Percentiles rank a stretch among this genome's conserved stretches.
Evolutionary conservation across 30 jellyfish, hydroid and myxozoan genomes (phyloP).

Genomic region (Aurelia coerulea): DNA sequence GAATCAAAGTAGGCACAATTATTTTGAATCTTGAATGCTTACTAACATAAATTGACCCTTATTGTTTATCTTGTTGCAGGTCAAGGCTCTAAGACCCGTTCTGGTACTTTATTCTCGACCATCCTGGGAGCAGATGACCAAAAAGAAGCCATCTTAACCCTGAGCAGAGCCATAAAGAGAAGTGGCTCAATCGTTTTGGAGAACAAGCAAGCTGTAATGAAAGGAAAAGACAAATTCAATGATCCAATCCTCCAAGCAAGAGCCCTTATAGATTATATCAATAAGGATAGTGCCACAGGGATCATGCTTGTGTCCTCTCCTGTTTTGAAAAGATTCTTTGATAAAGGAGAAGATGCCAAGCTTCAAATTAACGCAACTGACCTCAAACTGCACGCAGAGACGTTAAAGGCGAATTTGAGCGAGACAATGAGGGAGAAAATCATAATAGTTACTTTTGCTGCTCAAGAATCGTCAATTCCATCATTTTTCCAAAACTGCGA

Average conservation of each 20-base stretch:
- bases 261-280: conserved; percentile 3
- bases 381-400: not conserved
- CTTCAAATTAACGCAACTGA: conserved; percentile 17
- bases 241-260: conserved; percentile 3
- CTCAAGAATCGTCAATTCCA: not conserved
- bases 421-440: conserved; percentile 2
- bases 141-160: not conserved
- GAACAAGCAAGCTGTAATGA: conserved; percentile 1
- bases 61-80: no score
- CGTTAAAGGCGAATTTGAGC: not conserved
- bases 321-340: conserved; percentile 8
- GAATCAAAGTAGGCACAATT: no score
- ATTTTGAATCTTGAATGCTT: no score
- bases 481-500: conserved; percentile 23
- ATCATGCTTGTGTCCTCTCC: conserved; percentile 36
- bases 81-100: no score
- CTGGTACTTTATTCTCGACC: conserved; percentile 8
- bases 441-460: conserved; percentile 17
- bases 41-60: no score
- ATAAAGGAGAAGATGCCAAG: not conserved
- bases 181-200: conserved; percentile 13
- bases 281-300: conserved; percentile 21
- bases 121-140: conserved; percentile 38
- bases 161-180: conserved; percentile 39
- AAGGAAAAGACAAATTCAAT: not conserved